phyloP scores from a whole-genome alignment of 2,113 vertebrate genomes.

The Spea multiplicata region DNA sequence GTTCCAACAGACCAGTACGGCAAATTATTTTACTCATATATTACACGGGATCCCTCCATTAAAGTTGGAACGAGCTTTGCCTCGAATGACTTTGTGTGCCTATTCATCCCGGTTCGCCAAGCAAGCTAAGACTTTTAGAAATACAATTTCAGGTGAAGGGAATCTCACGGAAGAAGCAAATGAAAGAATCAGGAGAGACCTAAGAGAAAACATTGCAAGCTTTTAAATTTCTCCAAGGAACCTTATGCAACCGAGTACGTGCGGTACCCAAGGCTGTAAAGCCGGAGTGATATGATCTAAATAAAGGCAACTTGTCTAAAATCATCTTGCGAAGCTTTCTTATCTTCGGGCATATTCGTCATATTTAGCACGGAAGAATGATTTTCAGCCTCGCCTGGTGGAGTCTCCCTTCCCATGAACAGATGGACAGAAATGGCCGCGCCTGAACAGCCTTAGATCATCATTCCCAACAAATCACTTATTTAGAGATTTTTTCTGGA shows the following conservation, averaged over 20 bases:
- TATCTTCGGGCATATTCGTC: background rate
- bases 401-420: too few species aligned
- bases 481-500: too few species aligned
- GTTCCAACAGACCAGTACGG: too few species aligned
- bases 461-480: too few species aligned
- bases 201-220: background rate
- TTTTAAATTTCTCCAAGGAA: background rate
- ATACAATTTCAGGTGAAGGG: slow-evolving; percentile 6
- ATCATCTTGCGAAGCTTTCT: background rate
- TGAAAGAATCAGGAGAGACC: background rate
- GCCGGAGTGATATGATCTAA: background rate
- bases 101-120: slow-evolving; percentile 1
- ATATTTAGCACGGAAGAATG: background rate
- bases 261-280: background rate
- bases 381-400: background rate
- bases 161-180: background rate
- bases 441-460: too few species aligned
- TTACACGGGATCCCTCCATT: too few species aligned
- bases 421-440: too few species aligned
- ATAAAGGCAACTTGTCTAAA: background rate
- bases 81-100: background rate
- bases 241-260: background rate
- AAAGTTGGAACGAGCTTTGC: background rate
- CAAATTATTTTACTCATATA: too few species aligned
- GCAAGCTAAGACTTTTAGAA: slow-evolving; percentile 4